Percentiles rank a stretch among this genome's conserved stretches.
phyloP scores from a whole-genome alignment of 2,113 vertebrate species.

The Spea bombifrons region DNA sequence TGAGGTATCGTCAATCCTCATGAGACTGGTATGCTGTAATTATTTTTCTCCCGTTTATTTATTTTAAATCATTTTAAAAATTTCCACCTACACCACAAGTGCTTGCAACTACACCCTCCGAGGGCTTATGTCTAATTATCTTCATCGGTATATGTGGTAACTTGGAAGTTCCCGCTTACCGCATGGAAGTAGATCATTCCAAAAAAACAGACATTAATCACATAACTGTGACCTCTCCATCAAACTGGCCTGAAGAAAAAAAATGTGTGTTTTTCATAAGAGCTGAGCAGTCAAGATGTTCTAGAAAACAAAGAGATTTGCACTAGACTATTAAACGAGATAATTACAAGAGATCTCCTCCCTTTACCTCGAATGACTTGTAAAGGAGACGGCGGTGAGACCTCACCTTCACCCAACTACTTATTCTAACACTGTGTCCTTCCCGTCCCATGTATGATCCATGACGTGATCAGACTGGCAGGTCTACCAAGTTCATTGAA shows the following conservation, averaged over 20 bases:
- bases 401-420: neutral
- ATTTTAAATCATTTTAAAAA: slow-evolving; percentile 33
- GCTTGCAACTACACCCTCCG: slow-evolving; percentile 17
- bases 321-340: slow-evolving; percentile 6
- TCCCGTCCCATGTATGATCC: neutral
- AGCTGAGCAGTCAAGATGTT: neutral
- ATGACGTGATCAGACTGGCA: neutral
- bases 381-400: neutral
- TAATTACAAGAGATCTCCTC: slow-evolving; percentile 10
- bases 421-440: neutral
- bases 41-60: slow-evolving; percentile 13
- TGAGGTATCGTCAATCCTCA: neutral
- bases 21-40: slow-evolving; percentile 19
- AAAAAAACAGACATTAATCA: neutral
- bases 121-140: slow-evolving; percentile 28
- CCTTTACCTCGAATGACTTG: slow-evolving; percentile 23
- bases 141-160: slow-evolving; percentile 24
- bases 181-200: slow-evolving; percentile 5
- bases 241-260: neutral
- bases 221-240: neutral
- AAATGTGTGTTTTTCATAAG: neutral
- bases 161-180: slow-evolving; percentile 4
- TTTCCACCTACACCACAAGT: slow-evolving; percentile 19
- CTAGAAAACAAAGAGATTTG: slow-evolving; percentile 8
- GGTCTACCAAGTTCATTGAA: neutral